phyloP scores from a whole-genome alignment of 1,140 invertebrate genomes.

The Lerema accius region DNA sequence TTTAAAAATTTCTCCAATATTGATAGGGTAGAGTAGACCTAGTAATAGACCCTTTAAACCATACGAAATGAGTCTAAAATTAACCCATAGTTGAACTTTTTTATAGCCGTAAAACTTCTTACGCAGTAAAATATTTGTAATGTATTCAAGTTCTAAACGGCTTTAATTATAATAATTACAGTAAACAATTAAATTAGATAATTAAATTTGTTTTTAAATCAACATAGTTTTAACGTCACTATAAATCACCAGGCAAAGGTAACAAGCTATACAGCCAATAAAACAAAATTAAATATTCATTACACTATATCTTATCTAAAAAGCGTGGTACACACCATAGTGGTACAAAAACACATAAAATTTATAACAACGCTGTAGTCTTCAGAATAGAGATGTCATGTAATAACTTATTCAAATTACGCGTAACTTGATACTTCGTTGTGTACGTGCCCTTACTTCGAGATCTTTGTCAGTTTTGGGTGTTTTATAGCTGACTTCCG shows the following conservation, averaged over 20 bases:
- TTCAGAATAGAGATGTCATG: conserved; percentile 33
- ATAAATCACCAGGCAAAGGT: conserved; percentile 13
- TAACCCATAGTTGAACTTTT: too few species aligned
- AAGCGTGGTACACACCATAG: conserved; percentile 7
- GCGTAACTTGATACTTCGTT: conserved; percentile 31
- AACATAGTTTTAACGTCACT: background rate
- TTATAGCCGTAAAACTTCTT: too few species aligned
- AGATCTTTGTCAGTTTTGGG: conserved; percentile 31
- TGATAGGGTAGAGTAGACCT: too few species aligned
- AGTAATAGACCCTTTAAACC: too few species aligned
- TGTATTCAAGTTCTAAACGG: too few species aligned
- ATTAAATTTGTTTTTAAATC: background rate
- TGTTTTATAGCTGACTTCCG: conserved; percentile 30
- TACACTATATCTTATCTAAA: conserved; percentile 26
- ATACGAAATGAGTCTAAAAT: too few species aligned
- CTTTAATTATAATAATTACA: too few species aligned
- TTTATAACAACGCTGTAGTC: conserved; percentile 34
- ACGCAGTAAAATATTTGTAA: too few species aligned
- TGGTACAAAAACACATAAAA: conserved; percentile 29
- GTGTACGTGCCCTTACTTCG: conserved; percentile 26
- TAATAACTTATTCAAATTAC: conserved; percentile 35
- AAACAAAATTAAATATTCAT: conserved; percentile 30
- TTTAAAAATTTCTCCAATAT: too few species aligned
- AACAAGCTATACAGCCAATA: conserved; percentile 13
- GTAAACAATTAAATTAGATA: background rate